Conservation (phyloP, 2,113 vertebrate genomes). For the Struthio camelus region DNA sequence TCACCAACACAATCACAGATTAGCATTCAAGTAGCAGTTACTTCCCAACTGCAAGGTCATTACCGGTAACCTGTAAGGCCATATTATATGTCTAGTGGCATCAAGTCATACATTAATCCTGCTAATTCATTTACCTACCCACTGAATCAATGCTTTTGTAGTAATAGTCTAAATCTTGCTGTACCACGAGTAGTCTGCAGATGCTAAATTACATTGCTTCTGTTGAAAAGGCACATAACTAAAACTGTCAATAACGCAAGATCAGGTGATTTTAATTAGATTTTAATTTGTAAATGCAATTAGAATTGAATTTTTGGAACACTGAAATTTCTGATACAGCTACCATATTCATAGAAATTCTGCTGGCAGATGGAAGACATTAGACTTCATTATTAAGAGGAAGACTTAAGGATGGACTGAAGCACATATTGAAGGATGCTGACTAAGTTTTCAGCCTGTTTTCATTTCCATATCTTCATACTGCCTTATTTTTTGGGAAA, state of each 20-base stretch:
- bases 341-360: background rate
- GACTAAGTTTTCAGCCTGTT: background rate
- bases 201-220: constrained; percentile 24
- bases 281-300: constrained; percentile 48
- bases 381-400: background rate
- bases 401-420: background rate
- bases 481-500: background rate
- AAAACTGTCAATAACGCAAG: constrained; percentile 32
- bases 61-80: background rate
- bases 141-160: constrained; percentile 21
- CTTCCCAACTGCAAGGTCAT: constrained; percentile 2
- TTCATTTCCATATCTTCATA: background rate
- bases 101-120: constrained; percentile 25
- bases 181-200: constrained; percentile 17
- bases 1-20: background rate
- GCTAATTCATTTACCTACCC: constrained; percentile 53
- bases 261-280: constrained; percentile 50
- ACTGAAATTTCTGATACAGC: constrained; percentile 17
- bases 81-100: background rate
- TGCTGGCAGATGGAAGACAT: background rate
- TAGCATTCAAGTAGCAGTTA: constrained; percentile 28
- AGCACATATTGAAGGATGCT: background rate
- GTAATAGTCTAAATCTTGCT: background rate
- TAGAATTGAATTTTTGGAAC: constrained; percentile 16
- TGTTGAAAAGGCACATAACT: constrained; percentile 34